phyloP scores from a whole-genome alignment of 2,113 vertebrate species.

The Nematolebias whitei region DNA sequence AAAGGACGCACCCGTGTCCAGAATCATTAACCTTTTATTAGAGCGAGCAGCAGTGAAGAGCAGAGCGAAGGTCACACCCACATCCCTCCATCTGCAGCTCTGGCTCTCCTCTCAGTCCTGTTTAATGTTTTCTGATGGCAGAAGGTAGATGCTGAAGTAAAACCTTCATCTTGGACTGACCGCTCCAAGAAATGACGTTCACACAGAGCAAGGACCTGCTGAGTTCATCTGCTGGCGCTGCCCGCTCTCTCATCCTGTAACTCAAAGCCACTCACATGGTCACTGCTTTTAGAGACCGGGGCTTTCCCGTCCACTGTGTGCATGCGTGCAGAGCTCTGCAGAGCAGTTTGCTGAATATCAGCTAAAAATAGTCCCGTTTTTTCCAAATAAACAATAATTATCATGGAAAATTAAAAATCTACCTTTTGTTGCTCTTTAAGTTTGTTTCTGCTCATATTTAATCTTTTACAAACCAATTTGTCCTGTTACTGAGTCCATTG shows the following conservation, averaged over 20 bases:
- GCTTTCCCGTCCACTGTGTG: constrained; percentile 61
- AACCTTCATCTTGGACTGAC: constrained; percentile 6
- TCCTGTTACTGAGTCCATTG: no score
- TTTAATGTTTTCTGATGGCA: background rate
- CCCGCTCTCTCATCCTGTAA: constrained; percentile 50
- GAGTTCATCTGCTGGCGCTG: constrained; percentile 45
- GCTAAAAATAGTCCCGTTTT: constrained; percentile 25
- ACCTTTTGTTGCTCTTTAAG: no score
- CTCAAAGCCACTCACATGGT: constrained; percentile 42
- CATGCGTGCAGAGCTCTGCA: constrained; percentile 27
- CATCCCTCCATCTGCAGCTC: constrained; percentile 10
- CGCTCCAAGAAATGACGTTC: constrained; percentile 46
- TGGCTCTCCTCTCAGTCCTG: background rate
- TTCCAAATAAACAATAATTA: background rate
- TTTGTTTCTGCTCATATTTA: no score
- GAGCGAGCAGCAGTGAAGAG: constrained; percentile 9
- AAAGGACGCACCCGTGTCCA: background rate
- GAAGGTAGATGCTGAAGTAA: no score
- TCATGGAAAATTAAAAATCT: no score
- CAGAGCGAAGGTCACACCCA: constrained; percentile 21
- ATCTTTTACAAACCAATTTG: no score
- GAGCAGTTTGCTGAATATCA: background rate
- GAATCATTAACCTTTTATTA: constrained; percentile 11
- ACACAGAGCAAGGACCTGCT: constrained; percentile 23
- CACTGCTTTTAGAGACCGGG: constrained; percentile 61